Base-by-base conservation (phyloP, 2,888 invertebrate species). In the Plebejus argus region DNA sequence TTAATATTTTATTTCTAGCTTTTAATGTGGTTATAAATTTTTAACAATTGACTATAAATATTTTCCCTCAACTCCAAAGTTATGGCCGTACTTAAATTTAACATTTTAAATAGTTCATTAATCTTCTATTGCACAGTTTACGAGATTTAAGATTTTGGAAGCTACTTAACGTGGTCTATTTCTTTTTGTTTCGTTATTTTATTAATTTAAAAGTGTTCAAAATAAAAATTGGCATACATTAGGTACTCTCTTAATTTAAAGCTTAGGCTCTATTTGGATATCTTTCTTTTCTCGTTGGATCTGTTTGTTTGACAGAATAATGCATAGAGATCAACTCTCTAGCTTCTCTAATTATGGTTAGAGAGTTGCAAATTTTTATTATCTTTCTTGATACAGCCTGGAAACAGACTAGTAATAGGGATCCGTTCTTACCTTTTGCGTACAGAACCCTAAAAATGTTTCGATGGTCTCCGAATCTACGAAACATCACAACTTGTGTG, bases 21-120 rank as follows among this genome's bases (percentile, higher is more conserved):
- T 18, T 66, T 66, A 28, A 66, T 66, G 66, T 18, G 66, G 66
- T 33, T 15, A 28, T 66, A 66, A 66, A 66, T 66, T 66, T 28
- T 66, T 5, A 66, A 7, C 33, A 66, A 66, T 66, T 66, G 66
- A 28, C 66, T 33, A 15, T 33, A 66, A 66, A 66, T 66, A 66
- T 66, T 66, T 66, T 66, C 28, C 28, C 28, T 33, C 66, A 20
- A 23, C 66, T 66, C 28, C 5, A 18, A 28, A 33, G 15, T 66
- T 66, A 66, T 33, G 33, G 6, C 28, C 28, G 28, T 28, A 28
- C 28, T 15, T 28, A 28, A 28, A 66, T 66, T 28, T 15, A 66
- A 23, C 28, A 33, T 66, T 66, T 66, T 66, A 66, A 66, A 66
- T 66, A 28, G 66, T 6, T 33, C 28, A 66, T 66, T 18, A 66